Evolutionary conservation across 2,797 vertebrate genomes (phyloP), one percentile per base, ranked within the genome.

Genomic region (Chaunax sp.): DNA sequence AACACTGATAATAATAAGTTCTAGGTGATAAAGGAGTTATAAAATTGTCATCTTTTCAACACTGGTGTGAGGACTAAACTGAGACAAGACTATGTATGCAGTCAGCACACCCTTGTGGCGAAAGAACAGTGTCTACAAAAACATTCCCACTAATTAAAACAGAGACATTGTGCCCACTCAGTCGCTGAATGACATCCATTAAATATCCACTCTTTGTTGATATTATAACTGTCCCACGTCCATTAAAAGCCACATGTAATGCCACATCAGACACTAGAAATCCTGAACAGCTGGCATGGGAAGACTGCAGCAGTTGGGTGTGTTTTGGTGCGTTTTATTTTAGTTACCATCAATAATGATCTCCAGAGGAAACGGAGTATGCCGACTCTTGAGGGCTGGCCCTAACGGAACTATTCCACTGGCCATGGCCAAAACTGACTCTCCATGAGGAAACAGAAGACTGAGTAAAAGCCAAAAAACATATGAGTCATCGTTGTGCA

Each of bases 51-150:
- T 15, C 19, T 72, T 57, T 23, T 44, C 20, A 52, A 44, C 9
- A 63, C 10, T 26, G 25, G 16, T 53, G 30, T 30, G 8, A 70
- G 18, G 72, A 53, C 38, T 15, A 68, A 55, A 56, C 37, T 11
- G 49, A 35, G n/a, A 62, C 23, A 54, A 56, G 33, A 49, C 40
- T 45, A 8, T 35, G 64, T 45, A 8, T 35, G 64, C 35, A 56
- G 78, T 82, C 37, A 90, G 87, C 87, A 67, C 92, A 71, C 78
- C 78, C 91, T 91, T 77, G 90, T 93, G 92, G 89, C 1, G 14
- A 80, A 69, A 70, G 38, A 20, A 30, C 16, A 51, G 55, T 26
- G 15, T 20, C 63, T 69, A 81, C 77, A 80, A 80, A 76, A 74
- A 89, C 64, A 77, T 66, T n/a, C 15, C 30, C 22, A 25, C 44